Conservation (phyloP, 2,797 vertebrate species). For the Anabas testudineus region DNA sequence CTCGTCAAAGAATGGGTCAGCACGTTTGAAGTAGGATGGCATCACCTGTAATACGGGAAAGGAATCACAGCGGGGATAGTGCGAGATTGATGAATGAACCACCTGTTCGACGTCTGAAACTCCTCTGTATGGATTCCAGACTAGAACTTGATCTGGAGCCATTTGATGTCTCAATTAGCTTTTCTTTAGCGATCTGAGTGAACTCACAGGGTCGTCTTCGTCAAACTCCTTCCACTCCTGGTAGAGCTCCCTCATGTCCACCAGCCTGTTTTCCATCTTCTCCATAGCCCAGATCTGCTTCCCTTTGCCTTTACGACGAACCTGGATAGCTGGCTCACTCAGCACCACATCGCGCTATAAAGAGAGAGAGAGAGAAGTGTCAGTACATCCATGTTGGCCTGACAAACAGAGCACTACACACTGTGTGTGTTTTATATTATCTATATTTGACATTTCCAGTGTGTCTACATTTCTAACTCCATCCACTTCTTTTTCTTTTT, state of each 20-base stretch:
- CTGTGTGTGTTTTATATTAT: too few species aligned
- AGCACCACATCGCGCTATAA: slow-evolving; percentile 88
- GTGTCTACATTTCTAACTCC: too few species aligned
- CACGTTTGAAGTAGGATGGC: slow-evolving; percentile 91
- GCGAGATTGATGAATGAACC: neutral
- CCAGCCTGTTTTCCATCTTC: slow-evolving; percentile 95
- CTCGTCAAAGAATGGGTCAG: slow-evolving; percentile 95
- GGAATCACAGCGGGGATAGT: neutral
- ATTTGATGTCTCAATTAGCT: neutral
- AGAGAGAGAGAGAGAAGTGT: neutral
- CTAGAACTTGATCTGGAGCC: neutral
- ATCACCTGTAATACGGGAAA: slow-evolving; percentile 83
- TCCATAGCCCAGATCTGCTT: slow-evolving; percentile 99
- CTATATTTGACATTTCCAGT: too few species aligned
- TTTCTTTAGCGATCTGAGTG: neutral
- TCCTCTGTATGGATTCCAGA: neutral
- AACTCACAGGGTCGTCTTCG: slow-evolving; percentile 90
- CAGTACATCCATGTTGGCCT: neutral
- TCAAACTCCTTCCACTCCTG: slow-evolving; percentile 97
- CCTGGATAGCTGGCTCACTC: slow-evolving; percentile 95
- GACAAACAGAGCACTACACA: neutral
- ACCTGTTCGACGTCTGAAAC: neutral
- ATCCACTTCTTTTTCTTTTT: too few species aligned
- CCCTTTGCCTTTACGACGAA: slow-evolving; percentile 93
- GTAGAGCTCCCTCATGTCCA: slow-evolving; percentile 98